Evolutionary conservation across 1,140 invertebrate genomes (phyloP), one percentile per base, ranked within the genome.

Genomic region (Aphis gossypii): DNA sequence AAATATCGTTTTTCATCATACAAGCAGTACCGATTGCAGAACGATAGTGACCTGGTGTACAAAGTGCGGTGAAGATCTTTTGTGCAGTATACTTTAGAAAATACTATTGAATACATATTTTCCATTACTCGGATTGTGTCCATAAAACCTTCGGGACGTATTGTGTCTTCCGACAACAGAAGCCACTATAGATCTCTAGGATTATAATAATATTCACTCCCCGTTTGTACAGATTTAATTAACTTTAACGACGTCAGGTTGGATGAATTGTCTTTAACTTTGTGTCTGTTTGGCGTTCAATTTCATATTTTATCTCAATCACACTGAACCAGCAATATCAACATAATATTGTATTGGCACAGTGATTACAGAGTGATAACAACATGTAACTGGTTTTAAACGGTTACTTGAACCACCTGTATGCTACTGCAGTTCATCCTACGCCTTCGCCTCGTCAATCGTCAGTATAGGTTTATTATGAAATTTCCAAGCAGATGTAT

Each of bases 71-170:
- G 9, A 35, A 54, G 18, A 41, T 89, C 46, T 20, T 92, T 84
- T 93, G 76, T 93, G n/a, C 82, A 18, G 46, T 21, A n/a, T 38
- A 46, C 51, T 86, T 93, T 86, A 41, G 48, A 56, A 84, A 93
- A 93, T 86, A 86, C 44, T 90, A 44, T 90, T 60, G 25, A 38
- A 90, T 60, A 68, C 76, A 41, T n/a, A 25, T 93, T 93, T 93
- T 86, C 76, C 92, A 93, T 93, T 86, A 93, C 68, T 93, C 23
- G n/a, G 82, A 93, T 93, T 86, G 92, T 44, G 76, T 56, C 60
- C 30, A n/a, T 86, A 86, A 41, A 60, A 41, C 60, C 46, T 83
- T 54, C 48, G 46, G 46, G n/a, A 54, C 92, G 48, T 56, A 83
- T 93, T 84, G 92, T 93, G 48, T 38, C 35, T 54, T 54, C 9